These are phyloP conservation scores for Pongo pygmaeus DNA, from an alignment of 2,113 vertebrate genomes.

Conservation along the genomic window DNA sequence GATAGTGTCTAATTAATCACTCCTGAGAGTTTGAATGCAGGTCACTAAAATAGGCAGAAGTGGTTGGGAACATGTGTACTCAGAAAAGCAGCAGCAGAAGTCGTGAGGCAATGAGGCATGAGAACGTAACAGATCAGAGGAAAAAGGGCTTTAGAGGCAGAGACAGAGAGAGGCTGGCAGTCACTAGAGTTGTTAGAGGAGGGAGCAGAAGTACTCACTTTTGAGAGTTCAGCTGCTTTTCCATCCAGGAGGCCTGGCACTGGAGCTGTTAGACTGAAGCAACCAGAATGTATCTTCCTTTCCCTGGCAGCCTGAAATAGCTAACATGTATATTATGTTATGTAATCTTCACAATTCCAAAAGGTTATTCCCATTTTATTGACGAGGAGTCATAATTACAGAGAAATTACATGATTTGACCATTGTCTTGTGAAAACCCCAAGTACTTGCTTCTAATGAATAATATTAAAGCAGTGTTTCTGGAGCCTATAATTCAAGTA, in stretches of 20 bases:
- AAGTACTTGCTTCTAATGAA: neutral
- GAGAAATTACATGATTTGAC: slow-evolving; percentile 21
- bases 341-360: neutral
- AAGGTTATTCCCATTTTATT: slow-evolving; percentile 28
- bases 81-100: neutral
- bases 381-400: neutral
- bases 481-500: neutral
- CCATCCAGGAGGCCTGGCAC: neutral
- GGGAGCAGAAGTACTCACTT: neutral
- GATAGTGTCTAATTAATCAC: neutral
- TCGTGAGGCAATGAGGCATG: neutral
- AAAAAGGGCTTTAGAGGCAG: neutral
- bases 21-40: neutral
- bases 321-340: neutral
- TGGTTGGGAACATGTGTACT: neutral
- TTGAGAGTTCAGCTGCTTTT: neutral
- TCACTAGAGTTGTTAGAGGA: neutral
- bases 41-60: neutral
- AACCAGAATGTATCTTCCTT: neutral
- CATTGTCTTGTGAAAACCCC: neutral
- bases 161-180: neutral
- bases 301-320: neutral
- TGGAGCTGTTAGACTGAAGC: neutral
- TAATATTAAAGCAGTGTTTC: neutral
- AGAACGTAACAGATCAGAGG: neutral